Evolutionary conservation across 2,113 vertebrate species (phyloP).

Genomic region (Morone saxatilis): DNA sequence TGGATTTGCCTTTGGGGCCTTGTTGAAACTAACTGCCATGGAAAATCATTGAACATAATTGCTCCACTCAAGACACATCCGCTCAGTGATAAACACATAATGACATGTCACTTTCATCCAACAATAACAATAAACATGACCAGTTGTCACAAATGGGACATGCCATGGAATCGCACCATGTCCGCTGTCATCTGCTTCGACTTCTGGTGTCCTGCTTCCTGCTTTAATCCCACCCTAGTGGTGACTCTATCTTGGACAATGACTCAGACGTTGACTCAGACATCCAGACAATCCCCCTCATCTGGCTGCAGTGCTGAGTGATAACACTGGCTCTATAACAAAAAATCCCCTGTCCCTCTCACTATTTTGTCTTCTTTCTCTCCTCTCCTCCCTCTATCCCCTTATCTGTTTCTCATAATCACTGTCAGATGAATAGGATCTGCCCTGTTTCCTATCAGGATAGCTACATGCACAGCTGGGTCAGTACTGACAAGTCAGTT

Average conservation of each 20-base stretch:
- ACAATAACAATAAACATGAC: conserved; percentile 19
- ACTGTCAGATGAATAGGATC: conserved; percentile 65
- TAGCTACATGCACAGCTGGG: conserved; percentile 46
- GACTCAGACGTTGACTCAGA: conserved; percentile 50
- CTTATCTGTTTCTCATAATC: conserved; percentile 65
- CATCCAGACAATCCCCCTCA: conserved; percentile 50
- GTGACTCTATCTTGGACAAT: conserved; percentile 48
- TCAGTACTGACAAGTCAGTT: conserved; percentile 38
- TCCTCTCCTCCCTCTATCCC: conserved; percentile 16
- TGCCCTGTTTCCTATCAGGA: conserved; percentile 42
- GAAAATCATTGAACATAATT: conserved; percentile 28
- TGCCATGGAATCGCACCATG: conserved; percentile 14
- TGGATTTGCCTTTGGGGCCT: conserved; percentile 18
- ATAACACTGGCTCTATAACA: conserved; percentile 43
- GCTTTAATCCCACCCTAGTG: conserved; percentile 46
- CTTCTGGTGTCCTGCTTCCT: conserved; percentile 40
- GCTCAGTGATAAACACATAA: conserved; percentile 40
- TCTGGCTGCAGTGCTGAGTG: conserved; percentile 49
- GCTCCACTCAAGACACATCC: conserved; percentile 25
- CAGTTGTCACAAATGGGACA: conserved; percentile 35
- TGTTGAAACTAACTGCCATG: conserved; percentile 6
- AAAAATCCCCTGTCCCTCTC: conserved; percentile 28
- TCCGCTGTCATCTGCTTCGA: conserved; percentile 42
- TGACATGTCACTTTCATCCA: conserved; percentile 30
- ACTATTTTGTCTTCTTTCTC: conserved; percentile 22